phyloP scores from a whole-genome alignment of 2,888 invertebrate species.

The Meganola albula region DNA sequence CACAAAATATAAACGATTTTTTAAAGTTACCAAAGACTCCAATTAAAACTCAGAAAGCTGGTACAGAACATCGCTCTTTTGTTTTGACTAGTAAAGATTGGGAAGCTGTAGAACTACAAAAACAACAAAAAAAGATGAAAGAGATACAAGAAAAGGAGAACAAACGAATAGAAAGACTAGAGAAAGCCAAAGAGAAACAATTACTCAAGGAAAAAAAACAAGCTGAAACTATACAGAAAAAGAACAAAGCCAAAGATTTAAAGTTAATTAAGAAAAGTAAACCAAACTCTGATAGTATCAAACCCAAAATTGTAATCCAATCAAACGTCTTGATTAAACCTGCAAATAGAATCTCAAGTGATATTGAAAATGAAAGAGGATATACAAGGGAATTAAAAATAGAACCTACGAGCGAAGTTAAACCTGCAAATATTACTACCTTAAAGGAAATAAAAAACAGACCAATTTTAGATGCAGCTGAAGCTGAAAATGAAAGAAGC shows the following conservation, averaged over 20 bases:
- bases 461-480: conserved; percentile 21
- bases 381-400: conserved; percentile 20
- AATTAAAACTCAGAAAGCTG: conserved; percentile 19
- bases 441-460: conserved; percentile 24
- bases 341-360: conserved; percentile 18
- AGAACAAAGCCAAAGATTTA: conserved; percentile 18
- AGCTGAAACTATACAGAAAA: conserved; percentile 19
- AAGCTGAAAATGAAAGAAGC: conserved; percentile 8
- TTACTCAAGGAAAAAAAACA: conserved; percentile 20
- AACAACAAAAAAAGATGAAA: conserved; percentile 24
- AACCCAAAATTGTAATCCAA: conserved; percentile 20
- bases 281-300: conserved; percentile 18
- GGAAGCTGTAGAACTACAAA: conserved; percentile 23
- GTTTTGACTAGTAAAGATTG: conserved; percentile 23
- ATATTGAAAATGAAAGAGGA: conserved; percentile 17
- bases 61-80: conserved; percentile 21
- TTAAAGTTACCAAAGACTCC: conserved; percentile 20
- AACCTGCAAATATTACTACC: conserved; percentile 22
- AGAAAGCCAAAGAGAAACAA: conserved; percentile 18
- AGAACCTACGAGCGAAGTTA: conserved; percentile 21
- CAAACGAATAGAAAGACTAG: conserved; percentile 20
- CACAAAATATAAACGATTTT: conserved; percentile 21
- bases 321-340: conserved; percentile 21
- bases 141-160: conserved; percentile 21
- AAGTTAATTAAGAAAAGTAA: conserved; percentile 21